These are phyloP conservation scores for Hemicentrotus pulcherrimus DNA, from an alignment of 35 echinoderm and acorn worm genomes.

Conservation along the genomic window DNA sequence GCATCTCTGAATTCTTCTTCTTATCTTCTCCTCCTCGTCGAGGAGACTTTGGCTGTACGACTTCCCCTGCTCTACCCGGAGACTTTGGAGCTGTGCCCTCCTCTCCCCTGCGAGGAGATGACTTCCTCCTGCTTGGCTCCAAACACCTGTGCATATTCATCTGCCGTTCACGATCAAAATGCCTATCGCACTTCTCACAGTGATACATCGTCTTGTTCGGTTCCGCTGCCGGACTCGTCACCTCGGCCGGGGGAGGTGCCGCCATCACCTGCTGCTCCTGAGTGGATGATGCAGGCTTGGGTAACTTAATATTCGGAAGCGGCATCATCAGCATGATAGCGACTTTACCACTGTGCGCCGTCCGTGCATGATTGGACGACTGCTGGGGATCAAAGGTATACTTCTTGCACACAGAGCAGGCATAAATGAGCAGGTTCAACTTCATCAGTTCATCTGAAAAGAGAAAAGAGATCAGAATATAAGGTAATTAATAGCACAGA, in stretches of 20 bases:
- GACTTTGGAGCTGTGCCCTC: background rate
- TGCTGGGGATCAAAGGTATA: constrained; percentile 36
- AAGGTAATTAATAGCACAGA: background rate
- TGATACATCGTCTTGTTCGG: background rate
- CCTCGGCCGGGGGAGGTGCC: background rate
- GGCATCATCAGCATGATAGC: constrained; percentile 21
- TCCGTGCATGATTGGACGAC: background rate
- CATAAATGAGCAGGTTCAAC: constrained; percentile 33
- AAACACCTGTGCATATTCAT: constrained; percentile 46
- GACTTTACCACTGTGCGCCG: background rate
- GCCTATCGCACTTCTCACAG: background rate
- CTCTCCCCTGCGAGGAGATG: constrained; percentile 28
- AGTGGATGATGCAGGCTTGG: background rate
- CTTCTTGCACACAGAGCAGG: constrained; percentile 5
- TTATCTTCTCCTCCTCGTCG: background rate
- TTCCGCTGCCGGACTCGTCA: background rate
- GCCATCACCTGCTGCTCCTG: background rate
- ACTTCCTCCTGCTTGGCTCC: background rate
- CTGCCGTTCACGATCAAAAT: constrained; percentile 30
- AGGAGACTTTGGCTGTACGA: background rate
- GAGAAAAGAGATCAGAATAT: background rate
- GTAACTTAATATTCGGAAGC: background rate
- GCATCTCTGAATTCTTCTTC: background rate
- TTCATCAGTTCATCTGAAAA: constrained; percentile 38
- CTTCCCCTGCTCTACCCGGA: background rate